Conservation (phyloP, 2,113 vertebrate genomes). For the Artemisiospiza belli region DNA sequence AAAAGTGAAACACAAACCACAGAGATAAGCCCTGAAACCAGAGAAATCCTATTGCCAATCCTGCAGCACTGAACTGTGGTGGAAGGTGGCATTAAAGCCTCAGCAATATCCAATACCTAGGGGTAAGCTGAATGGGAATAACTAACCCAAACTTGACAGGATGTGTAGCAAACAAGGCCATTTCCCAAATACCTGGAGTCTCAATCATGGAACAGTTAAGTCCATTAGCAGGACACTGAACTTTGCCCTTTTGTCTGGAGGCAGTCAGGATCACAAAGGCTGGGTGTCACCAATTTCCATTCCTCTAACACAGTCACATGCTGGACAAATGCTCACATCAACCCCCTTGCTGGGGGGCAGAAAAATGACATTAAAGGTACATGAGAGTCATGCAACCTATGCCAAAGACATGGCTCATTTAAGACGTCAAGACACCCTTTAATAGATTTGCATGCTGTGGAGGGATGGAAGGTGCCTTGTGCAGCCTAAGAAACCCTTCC, state of each 20-base stretch:
- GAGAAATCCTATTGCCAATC: neutral
- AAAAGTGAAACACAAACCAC: neutral
- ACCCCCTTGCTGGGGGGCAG: too few species aligned
- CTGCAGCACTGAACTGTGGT: neutral
- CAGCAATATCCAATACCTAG: neutral
- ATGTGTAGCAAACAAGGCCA: neutral
- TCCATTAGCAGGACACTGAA: neutral
- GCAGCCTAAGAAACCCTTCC: neutral
- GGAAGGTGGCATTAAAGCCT: neutral
- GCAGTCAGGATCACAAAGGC: neutral
- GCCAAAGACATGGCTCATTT: neutral
- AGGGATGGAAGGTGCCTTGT: neutral
- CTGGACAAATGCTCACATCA: neutral
- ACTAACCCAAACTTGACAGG: neutral
- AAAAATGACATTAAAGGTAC: neutral
- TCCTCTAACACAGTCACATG: fast-evolving
- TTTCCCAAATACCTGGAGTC: neutral
- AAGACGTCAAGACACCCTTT: neutral
- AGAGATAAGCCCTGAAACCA: neutral
- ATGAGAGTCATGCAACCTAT: neutral
- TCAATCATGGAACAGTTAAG: neutral
- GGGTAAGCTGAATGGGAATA: neutral
- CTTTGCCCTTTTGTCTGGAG: neutral
- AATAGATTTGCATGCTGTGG: neutral
- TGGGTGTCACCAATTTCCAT: neutral